Evolutionary conservation across 2,113 vertebrate genomes (phyloP).

Genomic region (Myocastor coypus): DNA sequence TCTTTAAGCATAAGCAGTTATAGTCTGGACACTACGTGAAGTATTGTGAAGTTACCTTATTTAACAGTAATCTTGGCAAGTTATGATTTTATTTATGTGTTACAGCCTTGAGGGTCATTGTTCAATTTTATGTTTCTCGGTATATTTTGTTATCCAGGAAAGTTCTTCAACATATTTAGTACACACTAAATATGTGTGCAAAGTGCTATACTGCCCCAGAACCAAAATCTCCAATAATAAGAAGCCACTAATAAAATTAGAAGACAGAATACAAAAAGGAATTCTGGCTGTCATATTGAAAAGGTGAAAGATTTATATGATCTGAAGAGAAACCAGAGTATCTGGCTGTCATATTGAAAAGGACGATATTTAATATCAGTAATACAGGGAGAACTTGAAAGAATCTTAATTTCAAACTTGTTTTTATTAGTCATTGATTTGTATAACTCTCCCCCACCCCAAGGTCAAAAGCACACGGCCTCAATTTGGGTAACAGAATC

Average conservation of each 20-base stretch:
- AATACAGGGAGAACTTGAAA: neutral
- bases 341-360: no score
- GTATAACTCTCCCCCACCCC: neutral
- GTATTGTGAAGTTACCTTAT: neutral
- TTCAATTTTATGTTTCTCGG: neutral
- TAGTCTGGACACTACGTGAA: neutral
- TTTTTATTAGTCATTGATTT: neutral
- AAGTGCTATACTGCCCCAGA: neutral
- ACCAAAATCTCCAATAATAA: neutral
- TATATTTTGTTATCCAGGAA: neutral
- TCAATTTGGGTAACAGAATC: neutral
- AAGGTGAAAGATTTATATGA: no score
- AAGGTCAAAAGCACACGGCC: neutral
- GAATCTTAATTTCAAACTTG: neutral
- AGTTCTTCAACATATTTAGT: neutral
- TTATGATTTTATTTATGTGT: conserved; percentile 41
- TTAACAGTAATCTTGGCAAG: conserved; percentile 35
- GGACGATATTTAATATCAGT: neutral
- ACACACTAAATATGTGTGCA: neutral
- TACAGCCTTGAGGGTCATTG: neutral
- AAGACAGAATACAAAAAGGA: conserved; percentile 16
- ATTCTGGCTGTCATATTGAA: neutral
- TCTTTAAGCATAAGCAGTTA: neutral
- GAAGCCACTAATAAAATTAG: conserved; percentile 15
- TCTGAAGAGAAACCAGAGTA: no score